phyloP scores from a whole-genome alignment of 2,113 vertebrate species.

The Gymnocephalus cernua region DNA sequence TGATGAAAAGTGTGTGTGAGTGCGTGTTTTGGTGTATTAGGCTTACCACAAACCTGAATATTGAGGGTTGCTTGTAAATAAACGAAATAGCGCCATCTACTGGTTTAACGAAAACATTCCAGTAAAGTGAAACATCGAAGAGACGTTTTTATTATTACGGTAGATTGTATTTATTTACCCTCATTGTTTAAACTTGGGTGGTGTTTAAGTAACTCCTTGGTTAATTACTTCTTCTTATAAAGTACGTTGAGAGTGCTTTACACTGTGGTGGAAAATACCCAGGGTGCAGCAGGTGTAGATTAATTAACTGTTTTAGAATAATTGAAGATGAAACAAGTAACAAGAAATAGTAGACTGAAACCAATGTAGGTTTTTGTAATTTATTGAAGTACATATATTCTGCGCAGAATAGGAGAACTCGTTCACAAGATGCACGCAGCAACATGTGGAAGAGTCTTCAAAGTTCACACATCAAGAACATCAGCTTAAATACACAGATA shows the following conservation, averaged over 20 bases:
- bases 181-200: neutral
- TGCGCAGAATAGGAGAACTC: no score
- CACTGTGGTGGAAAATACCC: no score
- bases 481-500: no score
- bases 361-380: no score
- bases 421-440: no score
- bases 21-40: neutral
- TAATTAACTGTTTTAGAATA: no score
- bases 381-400: no score
- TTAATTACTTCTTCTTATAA: neutral
- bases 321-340: no score
- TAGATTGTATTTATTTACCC: neutral
- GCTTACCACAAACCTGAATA: neutral
- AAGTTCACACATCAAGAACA: no score
- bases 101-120: neutral
- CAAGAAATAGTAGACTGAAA: no score
- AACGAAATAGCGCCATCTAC: conserved; percentile 34
- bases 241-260: neutral
- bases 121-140: neutral
- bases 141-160: neutral
- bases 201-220: neutral
- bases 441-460: no score
- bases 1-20: neutral
- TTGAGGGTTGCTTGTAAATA: neutral
- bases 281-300: no score